Evolutionary conservation across 2,888 invertebrate genomes (phyloP).

Genomic region (Periphyllus acericola): DNA sequence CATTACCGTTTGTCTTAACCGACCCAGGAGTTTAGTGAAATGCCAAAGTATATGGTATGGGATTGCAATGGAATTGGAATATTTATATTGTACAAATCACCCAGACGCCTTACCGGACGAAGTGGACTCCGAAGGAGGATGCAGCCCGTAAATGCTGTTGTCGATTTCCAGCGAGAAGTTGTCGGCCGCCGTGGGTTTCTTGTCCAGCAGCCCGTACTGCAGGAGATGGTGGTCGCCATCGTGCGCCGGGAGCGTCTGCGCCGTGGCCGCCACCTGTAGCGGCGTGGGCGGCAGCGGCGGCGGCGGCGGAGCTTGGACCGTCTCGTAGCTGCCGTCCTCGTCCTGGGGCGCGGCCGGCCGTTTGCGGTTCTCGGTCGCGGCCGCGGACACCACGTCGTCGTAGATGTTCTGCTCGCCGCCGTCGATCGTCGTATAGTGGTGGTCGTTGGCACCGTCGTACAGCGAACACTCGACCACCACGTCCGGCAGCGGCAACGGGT

Average conservation of each 20-base stretch:
- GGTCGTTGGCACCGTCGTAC: background rate
- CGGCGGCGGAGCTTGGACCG: background rate
- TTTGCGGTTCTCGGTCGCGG: background rate
- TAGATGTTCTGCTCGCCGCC: constrained; percentile 27
- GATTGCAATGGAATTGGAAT: no score
- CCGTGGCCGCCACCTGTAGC: background rate
- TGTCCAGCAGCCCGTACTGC: constrained; percentile 60
- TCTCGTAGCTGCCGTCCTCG: constrained; percentile 49
- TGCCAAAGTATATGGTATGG: no score
- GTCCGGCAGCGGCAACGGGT: constrained; percentile 17
- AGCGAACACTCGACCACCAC: background rate
- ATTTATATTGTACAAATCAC: no score
- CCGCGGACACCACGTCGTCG: constrained; percentile 20
- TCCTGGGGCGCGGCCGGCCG: background rate
- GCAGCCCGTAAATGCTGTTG: constrained; percentile 66
- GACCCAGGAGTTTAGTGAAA: no score
- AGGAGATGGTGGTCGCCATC: background rate
- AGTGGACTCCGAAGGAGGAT: constrained; percentile 64
- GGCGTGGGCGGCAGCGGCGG: background rate
- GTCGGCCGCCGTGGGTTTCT: constrained; percentile 62
- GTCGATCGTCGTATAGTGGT: constrained; percentile 49
- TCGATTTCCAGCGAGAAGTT: constrained; percentile 65
- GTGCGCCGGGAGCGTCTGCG: background rate
- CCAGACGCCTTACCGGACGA: constrained; percentile 63
- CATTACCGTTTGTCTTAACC: no score